Conservation (phyloP, 2,888 invertebrate genomes). For the Platycheirus rosarum region DNA sequence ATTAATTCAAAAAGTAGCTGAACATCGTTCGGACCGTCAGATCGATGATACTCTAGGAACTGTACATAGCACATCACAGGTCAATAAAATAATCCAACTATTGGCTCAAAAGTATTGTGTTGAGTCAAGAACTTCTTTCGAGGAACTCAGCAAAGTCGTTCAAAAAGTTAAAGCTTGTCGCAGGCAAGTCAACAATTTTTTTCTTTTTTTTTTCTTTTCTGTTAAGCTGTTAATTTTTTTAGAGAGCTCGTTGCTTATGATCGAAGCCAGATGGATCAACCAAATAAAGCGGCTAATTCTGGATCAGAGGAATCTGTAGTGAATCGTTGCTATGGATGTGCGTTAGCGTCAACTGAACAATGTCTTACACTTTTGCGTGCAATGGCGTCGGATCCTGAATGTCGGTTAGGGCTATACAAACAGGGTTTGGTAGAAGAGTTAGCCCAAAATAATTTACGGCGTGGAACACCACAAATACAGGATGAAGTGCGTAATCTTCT, state of each 20-base stretch:
- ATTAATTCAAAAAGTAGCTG: slow-evolving; percentile 92
- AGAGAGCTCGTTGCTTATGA: slow-evolving; percentile 96
- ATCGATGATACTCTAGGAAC: slow-evolving; percentile 84
- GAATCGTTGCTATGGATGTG: slow-evolving; percentile 93
- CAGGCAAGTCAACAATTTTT: slow-evolving; percentile 82
- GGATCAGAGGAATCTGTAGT: slow-evolving; percentile 80
- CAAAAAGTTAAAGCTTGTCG: slow-evolving; percentile 96
- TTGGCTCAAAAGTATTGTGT: slow-evolving; percentile 97
- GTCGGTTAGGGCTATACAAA: slow-evolving; percentile 89
- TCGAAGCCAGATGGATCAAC: slow-evolving; percentile 88
- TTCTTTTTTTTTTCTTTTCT: background rate
- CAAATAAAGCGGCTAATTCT: slow-evolving; percentile 74
- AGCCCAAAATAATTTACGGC: slow-evolving; percentile 94
- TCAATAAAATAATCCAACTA: slow-evolving; percentile 96
- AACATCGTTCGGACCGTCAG: slow-evolving; percentile 89
- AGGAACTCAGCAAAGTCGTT: slow-evolving; percentile 94
- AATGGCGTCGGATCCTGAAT: slow-evolving; percentile 90
- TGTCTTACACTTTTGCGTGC: slow-evolving; percentile 95
- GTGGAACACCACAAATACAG: slow-evolving; percentile 92
- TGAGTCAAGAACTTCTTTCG: slow-evolving; percentile 97
- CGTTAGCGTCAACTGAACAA: slow-evolving; percentile 95
- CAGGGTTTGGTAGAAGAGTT: slow-evolving; percentile 95
- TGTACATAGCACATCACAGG: slow-evolving; percentile 85
- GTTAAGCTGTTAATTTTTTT: background rate
- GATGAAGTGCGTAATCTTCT: slow-evolving; percentile 94